phyloP scores from a whole-genome alignment of 2,888 invertebrate genomes.

The Parapristionchus giblindavisi region DNA sequence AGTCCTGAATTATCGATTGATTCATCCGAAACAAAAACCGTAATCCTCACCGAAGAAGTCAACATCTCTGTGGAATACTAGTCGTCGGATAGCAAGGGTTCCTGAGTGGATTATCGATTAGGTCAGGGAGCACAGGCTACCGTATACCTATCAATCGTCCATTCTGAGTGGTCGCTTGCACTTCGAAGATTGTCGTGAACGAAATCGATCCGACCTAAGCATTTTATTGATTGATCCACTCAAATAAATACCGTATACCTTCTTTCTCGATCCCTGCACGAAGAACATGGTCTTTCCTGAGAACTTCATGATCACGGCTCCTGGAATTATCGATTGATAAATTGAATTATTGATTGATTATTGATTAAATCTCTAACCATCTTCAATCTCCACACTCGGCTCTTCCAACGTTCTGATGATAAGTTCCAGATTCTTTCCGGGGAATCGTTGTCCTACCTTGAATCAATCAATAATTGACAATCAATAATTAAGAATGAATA shows the following conservation, averaged over 20 bases:
- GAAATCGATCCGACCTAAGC: conserved; percentile 36
- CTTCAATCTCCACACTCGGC: conserved; percentile 44
- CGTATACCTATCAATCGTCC: conserved; percentile 33
- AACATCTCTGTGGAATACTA: conserved; percentile 48
- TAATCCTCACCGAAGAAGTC: conserved; percentile 47
- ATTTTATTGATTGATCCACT: background rate
- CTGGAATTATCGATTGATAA: background rate
- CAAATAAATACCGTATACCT: conserved; percentile 7
- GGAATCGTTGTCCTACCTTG: conserved; percentile 50
- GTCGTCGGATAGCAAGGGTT: conserved; percentile 42
- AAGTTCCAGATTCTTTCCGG: conserved; percentile 51
- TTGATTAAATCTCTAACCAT: conserved; percentile 28
- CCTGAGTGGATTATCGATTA: conserved; percentile 38
- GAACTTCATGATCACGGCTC: conserved; percentile 33
- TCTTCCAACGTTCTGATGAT: conserved; percentile 52
- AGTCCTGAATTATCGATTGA: conserved; percentile 28
- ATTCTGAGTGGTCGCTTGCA: conserved; percentile 16
- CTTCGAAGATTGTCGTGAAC: conserved; percentile 39
- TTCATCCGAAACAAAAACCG: background rate
- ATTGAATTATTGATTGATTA: background rate
- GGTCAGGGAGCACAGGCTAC: background rate
- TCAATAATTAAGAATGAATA: background rate
- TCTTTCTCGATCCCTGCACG: conserved; percentile 39
- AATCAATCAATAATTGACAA: background rate
- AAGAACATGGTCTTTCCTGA: conserved; percentile 39